Conservation (phyloP, 2,797 vertebrate genomes). For the Eremophila alpestris region DNA sequence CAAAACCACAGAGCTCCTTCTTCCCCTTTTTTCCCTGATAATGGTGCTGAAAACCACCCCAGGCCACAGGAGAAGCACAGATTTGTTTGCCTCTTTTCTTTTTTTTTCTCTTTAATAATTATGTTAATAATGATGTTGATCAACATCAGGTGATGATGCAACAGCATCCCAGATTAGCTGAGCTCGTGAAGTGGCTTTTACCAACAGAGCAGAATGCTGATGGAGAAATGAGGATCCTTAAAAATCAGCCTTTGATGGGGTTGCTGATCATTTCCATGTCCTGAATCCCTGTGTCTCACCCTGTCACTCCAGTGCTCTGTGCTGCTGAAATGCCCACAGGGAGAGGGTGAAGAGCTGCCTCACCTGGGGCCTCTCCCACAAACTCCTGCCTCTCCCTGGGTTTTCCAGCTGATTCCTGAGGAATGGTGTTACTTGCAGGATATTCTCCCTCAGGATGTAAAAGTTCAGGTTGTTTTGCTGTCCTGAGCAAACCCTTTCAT, state of each 20-base stretch:
- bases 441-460: not conserved
- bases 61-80: not conserved
- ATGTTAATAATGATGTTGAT: not conserved
- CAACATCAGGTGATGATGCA: not conserved
- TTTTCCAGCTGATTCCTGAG: not conserved
- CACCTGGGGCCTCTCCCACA: not conserved
- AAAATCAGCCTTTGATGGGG: not conserved
- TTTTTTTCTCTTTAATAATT: not conserved
- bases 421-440: not conserved
- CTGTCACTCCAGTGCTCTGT: not conserved
- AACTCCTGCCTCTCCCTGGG: not conserved
- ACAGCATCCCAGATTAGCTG: not conserved
- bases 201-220: not conserved
- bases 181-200: not conserved
- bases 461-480: not conserved
- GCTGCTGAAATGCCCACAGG: not conserved
- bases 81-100: not conserved
- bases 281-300: not conserved
- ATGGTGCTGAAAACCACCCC: not conserved
- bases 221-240: not conserved
- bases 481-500: not conserved
- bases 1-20: not conserved
- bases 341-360: not conserved
- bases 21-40: not conserved
- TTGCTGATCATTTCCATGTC: not conserved